Evolutionary conservation across 1,140 invertebrate species (phyloP), one percentile per base, ranked within the genome.

Genomic region (Drosophila aff.): DNA sequence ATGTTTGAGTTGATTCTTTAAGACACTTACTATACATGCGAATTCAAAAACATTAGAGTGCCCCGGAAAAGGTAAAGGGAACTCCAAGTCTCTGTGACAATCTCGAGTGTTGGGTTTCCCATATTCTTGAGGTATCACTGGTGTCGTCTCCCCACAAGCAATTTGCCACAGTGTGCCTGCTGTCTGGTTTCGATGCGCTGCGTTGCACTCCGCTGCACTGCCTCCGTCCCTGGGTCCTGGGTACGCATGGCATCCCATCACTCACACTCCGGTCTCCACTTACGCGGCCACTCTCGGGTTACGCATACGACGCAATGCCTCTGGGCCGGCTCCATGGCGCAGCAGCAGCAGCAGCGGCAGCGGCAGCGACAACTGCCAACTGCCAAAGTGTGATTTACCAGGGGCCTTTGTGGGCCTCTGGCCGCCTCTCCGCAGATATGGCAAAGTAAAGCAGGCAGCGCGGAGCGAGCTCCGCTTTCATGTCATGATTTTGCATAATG

Each of bases 401-500:
- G 69, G 60, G 76, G 64, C 82, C 84, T 81, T 85, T 79, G 80
- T 83, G 43, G 68, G 64, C 49, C 41, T 64, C 15, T 9, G 44
- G 49, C 46, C 55, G 59, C 18, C 44, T 46, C 44, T 21, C 13
- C 55, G 53, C 62, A 23, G 38, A 33, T 44, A 62, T 26, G 41
- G 55, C 23, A 18, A 44, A 26, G 36, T 79, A 73, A 81, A 71
- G 81, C 79, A 86, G 81, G 47, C 82, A 67, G 81, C 64, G 33
- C n/a, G 50, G 69, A 65, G 78, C 65, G 65, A 72, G 69, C 69
- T 74, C 71, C 68, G 71, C 71, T 74, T 82, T 89, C 80, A 87
- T 83, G 84, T 89, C 84, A 89, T 89, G 84, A 89, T 90, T 90
- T 89, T 89, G 84, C 84, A 89, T 89, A 89, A 89, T 89, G 85